Percentiles rank a stretch among this genome's conserved stretches.
phyloP scores from a whole-genome alignment of 2,797 vertebrate genomes.

The Gymnoscopelus braueri region DNA sequence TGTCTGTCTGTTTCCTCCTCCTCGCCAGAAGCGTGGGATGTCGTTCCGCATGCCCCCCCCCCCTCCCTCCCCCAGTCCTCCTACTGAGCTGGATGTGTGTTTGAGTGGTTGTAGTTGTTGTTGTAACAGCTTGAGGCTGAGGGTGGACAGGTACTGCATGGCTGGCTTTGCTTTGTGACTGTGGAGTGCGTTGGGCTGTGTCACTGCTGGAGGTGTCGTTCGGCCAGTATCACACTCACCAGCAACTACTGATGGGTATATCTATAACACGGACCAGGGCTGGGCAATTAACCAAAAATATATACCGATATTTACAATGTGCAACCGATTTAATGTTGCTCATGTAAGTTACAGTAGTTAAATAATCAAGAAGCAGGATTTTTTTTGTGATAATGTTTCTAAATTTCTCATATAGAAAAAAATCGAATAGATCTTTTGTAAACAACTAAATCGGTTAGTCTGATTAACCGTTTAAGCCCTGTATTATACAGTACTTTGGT shows the following conservation, averaged over 20 bases:
- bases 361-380: no score
- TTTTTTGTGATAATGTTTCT: no score
- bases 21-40: slow-evolving; percentile 42
- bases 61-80: slow-evolving; percentile 37
- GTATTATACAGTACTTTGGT: no score
- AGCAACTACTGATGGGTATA: slow-evolving; percentile 26
- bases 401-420: background rate
- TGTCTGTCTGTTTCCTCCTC: slow-evolving; percentile 38
- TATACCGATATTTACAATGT: no score
- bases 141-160: slow-evolving; percentile 68
- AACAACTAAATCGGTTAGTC: no score
- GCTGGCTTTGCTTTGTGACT: slow-evolving; percentile 65
- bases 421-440: background rate
- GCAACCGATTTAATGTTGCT: no score
- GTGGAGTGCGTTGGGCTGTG: slow-evolving; percentile 53
- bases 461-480: no score
- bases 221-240: slow-evolving; percentile 52
- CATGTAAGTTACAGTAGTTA: no score
- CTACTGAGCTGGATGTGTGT: slow-evolving; percentile 62
- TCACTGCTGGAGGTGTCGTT: slow-evolving; percentile 71
- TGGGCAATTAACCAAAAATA: no score
- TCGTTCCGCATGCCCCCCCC: slow-evolving; percentile 55
- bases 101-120: slow-evolving; percentile 49
- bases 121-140: slow-evolving; percentile 18
- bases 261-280: background rate